Conservation (phyloP, 2,797 vertebrate species). For the Tamandua tetradactyla region DNA sequence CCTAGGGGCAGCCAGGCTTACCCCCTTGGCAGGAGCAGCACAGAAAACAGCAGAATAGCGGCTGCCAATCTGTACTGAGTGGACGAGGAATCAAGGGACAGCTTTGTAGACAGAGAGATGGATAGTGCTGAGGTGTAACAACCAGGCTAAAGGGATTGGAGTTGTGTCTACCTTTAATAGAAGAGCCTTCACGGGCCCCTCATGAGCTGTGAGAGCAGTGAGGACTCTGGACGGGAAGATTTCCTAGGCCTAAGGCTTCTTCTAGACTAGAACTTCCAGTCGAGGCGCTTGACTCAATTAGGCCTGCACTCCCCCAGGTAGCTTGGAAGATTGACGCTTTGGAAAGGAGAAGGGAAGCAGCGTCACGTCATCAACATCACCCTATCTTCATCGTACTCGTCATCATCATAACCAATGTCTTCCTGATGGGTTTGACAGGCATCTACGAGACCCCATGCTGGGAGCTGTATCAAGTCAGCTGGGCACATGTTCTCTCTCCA, state of each 20-base stretch:
- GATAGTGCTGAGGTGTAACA: slow-evolving; percentile 35
- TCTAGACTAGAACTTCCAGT: slow-evolving; percentile 11
- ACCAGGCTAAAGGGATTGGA: neutral
- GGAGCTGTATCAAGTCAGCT: neutral
- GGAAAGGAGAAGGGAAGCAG: neutral
- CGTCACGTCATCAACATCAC: neutral
- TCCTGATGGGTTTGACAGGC: neutral
- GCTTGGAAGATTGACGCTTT: neutral
- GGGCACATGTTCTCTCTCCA: neutral
- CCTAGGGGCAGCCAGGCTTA: neutral
- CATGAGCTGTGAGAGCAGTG: fast-evolving
- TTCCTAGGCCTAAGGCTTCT: neutral
- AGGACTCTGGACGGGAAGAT: neutral
- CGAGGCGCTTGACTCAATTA: slow-evolving; percentile 12
- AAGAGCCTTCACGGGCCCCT: slow-evolving; percentile 3
- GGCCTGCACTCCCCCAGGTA: neutral
- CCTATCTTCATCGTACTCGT: neutral
- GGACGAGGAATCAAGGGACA: slow-evolving; percentile 4
- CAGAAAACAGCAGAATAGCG: neutral
- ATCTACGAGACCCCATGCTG: neutral
- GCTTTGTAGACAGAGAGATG: slow-evolving; percentile 12
- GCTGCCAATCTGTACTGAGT: neutral
- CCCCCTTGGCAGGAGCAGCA: neutral
- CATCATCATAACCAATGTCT: neutral
- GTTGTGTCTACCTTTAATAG: slow-evolving; percentile 55